Base-by-base conservation (phyloP, 2,888 invertebrate genomes). In the Pachliopta kotzebuea region DNA sequence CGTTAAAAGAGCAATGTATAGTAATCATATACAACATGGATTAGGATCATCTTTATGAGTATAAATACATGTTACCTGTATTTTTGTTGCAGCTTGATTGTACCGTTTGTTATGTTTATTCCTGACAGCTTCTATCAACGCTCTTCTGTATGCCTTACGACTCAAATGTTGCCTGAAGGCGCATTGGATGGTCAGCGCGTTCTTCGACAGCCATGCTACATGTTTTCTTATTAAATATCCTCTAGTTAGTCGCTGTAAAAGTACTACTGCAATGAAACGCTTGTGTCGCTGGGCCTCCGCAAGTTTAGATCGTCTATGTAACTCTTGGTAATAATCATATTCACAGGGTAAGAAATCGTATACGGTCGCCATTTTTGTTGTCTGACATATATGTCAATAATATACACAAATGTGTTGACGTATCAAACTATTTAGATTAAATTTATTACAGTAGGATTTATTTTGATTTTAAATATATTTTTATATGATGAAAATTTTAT, bases 181-280 rank as follows among this genome's bases (percentile, higher is more conserved):
- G 56, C 86, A 85, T 69, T 91, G 91, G 70, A 91, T 90, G 18
- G 70, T 85, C 2, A 67, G 80, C 4, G 90, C 90, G 60, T 90
- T 86, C 56, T 76, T 71, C 7, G 85, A 76, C 42, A 91, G 71
- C 87, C 86, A 85, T 1, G 80, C 80, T 17, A 91, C 67, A 66
- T 90, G 84, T 65, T 85, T 87, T 55, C 87, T 79, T 26, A 88
- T 86, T 60, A 89, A 71, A 67, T 85, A 80, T 0, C 86, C 88
- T 60, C 91, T 79, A 23, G 76, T 71, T 71, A 85, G 75, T 11
- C 85, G 83, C 56, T 86, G 87, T 37, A 91, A 72, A 0, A 85
- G 66, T 56, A 87, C 66, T 0, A 82, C 83, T 14, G 91, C 88
- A 14, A 74, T 64, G 64, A 84, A 90, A 56, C 84, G 77, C 60